These are phyloP conservation scores for Pterophyllum scalare DNA, from an alignment of 2,113 vertebrate genomes.

Conservation along the genomic window DNA sequence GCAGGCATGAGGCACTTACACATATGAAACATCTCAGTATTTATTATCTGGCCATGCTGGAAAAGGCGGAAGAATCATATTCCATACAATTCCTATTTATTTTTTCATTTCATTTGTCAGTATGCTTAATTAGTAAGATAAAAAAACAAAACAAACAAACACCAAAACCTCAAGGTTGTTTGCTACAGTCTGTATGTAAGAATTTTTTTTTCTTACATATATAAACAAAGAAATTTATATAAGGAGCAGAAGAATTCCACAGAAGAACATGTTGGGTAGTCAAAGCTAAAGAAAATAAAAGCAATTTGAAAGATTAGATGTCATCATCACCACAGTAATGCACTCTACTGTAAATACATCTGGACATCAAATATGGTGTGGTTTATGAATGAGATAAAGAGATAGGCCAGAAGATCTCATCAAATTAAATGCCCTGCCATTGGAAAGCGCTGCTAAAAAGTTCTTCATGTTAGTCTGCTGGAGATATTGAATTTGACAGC, in stretches of 20 bases:
- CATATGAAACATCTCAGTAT: conserved; percentile 27
- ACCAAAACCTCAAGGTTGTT: background rate
- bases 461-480: background rate
- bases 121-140: background rate
- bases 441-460: background rate
- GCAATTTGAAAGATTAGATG: background rate
- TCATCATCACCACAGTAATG: background rate
- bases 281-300: background rate
- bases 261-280: background rate
- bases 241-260: background rate
- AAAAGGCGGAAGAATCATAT: conserved; percentile 20
- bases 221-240: background rate
- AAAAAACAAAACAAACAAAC: background rate
- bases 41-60: conserved; percentile 40
- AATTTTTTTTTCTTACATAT: background rate
- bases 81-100: background rate
- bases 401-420: background rate
- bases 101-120: background rate
- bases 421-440: background rate
- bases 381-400: background rate
- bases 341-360: background rate
- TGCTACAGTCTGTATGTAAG: background rate
- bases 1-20: conserved; percentile 33
- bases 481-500: background rate
- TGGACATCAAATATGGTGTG: background rate